Base-by-base conservation (phyloP, 2,888 invertebrate species). In the Eudasyphora cyanicolor region DNA sequence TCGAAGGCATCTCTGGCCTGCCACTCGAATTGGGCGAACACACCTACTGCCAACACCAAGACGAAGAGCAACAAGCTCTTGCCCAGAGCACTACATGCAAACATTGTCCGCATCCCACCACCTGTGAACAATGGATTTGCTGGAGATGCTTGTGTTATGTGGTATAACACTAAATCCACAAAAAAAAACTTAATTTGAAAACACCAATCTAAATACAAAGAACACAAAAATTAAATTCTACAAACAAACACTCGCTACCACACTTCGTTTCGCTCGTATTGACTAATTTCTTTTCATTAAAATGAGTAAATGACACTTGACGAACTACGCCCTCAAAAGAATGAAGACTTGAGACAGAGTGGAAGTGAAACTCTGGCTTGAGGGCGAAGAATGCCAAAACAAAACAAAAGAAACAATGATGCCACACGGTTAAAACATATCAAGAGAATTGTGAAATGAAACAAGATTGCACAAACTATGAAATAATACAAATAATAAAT, bases 21-120 rank as follows among this genome's bases (percentile, higher is more conserved):
- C 98, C 98, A 99, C 89, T 97, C 97, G 89, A 96, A 97, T 91
- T 98, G 98, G 27, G 95, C 96, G 92, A 94, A 94, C 93, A 95
- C 95, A 93, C 95, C 95, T 94, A 93, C 91, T 73, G 87, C 89
- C 71, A 90, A 89, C 73, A 89, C 86, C 77, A 90, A 86, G 81
- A 90, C 71, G 82, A 92, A 92, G 78, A 91, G 87, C 84, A 91
- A 85, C 86, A 90, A 91, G 86, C 91, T 91, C 82, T 90, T 90
- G 85, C 91, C 90, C 75, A 92, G 87, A 86, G 91, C 91, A 54
- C 90, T 88, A 2, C 87, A 86, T 54, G 88, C 88, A 85, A 88
- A 86, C 89, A 90, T 90, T 67, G 75, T 45, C 29, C 21, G 35
- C 67, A 73, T n/a, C 51, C 57, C 51, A 35, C 49, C 27, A n/a